These are phyloP conservation scores for Hippocampus zosterae DNA, from an alignment of 2,113 vertebrate genomes.

Conservation along the genomic window DNA sequence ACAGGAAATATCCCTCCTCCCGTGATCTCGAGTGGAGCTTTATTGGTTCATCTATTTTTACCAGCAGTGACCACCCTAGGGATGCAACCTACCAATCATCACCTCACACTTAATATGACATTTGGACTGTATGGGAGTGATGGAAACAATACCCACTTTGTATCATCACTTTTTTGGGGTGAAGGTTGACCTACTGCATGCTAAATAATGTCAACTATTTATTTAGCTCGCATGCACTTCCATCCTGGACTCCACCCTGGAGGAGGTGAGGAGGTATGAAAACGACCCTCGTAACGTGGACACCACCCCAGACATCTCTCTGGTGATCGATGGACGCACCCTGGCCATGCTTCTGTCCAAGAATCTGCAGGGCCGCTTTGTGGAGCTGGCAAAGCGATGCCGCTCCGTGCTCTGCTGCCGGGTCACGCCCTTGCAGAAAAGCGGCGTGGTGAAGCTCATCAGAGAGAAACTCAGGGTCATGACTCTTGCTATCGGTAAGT, in stretches of 20 bases:
- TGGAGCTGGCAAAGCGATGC: slow-evolving; percentile 75
- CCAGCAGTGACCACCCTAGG: slow-evolving; percentile 43
- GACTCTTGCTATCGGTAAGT: slow-evolving; percentile 85
- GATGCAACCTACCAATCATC: slow-evolving; percentile 36
- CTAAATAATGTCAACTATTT: not conserved
- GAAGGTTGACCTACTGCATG: not conserved
- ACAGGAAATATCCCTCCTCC: slow-evolving; percentile 50
- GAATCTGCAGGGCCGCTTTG: slow-evolving; percentile 78
- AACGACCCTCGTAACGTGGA: slow-evolving; percentile 33
- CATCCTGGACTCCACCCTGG: slow-evolving; percentile 78
- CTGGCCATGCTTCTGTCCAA: slow-evolving; percentile 74
- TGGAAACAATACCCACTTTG: slow-evolving; percentile 28
- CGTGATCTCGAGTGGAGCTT: slow-evolving; percentile 20
- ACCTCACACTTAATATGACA: slow-evolving; percentile 34
- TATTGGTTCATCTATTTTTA: slow-evolving; percentile 49
- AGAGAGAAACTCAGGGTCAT: slow-evolving; percentile 77
- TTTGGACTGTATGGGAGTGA: slow-evolving; percentile 24
- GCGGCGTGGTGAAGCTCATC: slow-evolving; percentile 80
- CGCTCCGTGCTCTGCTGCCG: slow-evolving; percentile 86
- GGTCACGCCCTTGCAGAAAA: slow-evolving; percentile 86
- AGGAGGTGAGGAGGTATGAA: slow-evolving; percentile 75
- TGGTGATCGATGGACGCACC: slow-evolving; percentile 84
- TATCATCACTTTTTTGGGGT: not conserved
- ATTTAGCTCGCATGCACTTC: slow-evolving; percentile 81
- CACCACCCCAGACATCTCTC: slow-evolving; percentile 59